Evolutionary conservation across 2,113 vertebrate species (phyloP).

Genomic region (Microcebus jonahi): DNA sequence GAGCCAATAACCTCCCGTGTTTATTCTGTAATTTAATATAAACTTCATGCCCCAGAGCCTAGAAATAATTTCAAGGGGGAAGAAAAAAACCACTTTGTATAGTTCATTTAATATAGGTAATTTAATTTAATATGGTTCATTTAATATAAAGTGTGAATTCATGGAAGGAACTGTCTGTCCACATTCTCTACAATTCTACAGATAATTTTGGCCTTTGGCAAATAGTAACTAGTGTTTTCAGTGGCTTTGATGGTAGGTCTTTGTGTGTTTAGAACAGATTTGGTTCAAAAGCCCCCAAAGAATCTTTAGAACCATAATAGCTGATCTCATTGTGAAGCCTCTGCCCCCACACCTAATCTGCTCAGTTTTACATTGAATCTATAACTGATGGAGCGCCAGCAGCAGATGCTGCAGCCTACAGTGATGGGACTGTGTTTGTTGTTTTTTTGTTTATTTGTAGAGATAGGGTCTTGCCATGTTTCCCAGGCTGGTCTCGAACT

Average conservation of each 20-base stretch:
- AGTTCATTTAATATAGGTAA: background rate
- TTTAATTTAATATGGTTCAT: background rate
- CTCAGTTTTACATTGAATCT: background rate
- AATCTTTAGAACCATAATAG: background rate
- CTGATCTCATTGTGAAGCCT: background rate
- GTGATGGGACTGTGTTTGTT: too few species aligned
- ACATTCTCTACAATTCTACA: background rate
- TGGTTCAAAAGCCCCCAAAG: background rate
- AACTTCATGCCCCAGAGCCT: background rate
- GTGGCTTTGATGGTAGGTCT: background rate
- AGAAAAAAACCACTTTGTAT: background rate
- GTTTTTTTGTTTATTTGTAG: too few species aligned
- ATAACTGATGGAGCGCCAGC: background rate
- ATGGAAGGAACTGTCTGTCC: background rate
- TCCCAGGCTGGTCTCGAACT: too few species aligned
- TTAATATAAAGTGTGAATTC: background rate
- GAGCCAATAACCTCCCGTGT: background rate
- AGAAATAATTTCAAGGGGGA: background rate
- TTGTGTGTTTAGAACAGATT: background rate
- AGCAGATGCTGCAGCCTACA: too few species aligned
- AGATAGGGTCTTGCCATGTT: too few species aligned
- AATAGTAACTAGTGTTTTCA: background rate
- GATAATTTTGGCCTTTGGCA: background rate
- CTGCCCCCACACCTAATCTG: background rate
- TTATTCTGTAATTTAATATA: background rate